These are phyloP conservation scores for Turritopsis rubra DNA, from an alignment of 30 jellyfish, hydroid and myxozoan genomes.

Conservation along the genomic window DNA sequence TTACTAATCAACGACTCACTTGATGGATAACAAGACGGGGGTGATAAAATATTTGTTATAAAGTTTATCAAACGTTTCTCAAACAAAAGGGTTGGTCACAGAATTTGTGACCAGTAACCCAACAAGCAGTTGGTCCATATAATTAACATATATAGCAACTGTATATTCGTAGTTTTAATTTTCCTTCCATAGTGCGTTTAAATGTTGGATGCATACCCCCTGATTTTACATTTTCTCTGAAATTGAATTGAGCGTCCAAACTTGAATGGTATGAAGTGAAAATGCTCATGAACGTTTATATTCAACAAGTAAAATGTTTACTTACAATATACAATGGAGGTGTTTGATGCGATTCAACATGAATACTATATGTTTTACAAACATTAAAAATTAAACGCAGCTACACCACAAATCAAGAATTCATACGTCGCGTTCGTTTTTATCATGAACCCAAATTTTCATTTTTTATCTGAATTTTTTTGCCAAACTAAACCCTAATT, in stretches of 20 bases:
- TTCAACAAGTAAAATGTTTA: not conserved
- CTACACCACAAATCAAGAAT: not conserved
- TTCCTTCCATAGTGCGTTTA: not conserved
- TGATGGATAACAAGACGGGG: slow-evolving; percentile 12
- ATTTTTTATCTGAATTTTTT: not conserved
- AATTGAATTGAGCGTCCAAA: not conserved
- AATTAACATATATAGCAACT: too few species aligned
- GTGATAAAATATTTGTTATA: not conserved
- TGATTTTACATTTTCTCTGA: not conserved
- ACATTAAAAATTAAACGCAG: not conserved
- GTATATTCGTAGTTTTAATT: not conserved
- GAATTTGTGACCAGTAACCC: too few species aligned
- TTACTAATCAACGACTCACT: slow-evolving; percentile 3
- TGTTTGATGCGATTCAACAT: not conserved
- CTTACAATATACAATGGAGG: not conserved
- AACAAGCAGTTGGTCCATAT: too few species aligned
- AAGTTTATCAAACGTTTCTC: not conserved
- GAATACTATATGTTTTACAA: not conserved
- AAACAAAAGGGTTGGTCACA: too few species aligned
- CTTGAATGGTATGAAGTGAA: not conserved
- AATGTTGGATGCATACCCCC: not conserved
- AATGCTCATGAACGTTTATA: not conserved
- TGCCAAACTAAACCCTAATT: not conserved
- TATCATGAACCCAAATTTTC: not conserved
- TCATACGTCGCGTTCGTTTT: not conserved